These are phyloP conservation scores for Lithophane ornitopus DNA, from an alignment of 2,888 invertebrate genomes.

Conservation along the genomic window DNA sequence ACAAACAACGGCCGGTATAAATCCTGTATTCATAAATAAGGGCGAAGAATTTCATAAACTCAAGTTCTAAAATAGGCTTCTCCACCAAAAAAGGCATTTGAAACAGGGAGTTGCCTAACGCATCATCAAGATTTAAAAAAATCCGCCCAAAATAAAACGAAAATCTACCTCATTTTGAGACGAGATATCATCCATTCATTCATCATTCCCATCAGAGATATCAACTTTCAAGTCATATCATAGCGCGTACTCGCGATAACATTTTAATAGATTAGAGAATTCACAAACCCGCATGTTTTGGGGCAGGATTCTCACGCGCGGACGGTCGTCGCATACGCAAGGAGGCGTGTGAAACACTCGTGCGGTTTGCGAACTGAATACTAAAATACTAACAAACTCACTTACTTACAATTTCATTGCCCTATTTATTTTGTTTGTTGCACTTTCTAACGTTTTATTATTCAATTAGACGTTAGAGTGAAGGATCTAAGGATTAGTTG, in stretches of 20 bases:
- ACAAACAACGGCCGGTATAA: background rate
- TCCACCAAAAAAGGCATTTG: background rate
- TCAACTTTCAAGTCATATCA: constrained; percentile 4
- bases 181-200: too few species aligned
- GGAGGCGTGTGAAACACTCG: constrained; percentile 83
- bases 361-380: constrained; percentile 86
- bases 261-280: constrained; percentile 49
- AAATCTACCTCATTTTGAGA: background rate
- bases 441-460: constrained; percentile 65
- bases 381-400: constrained; percentile 69
- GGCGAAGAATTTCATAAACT: background rate
- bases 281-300: constrained; percentile 73
- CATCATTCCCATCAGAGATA: constrained; percentile 12
- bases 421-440: constrained; percentile 75
- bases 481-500: constrained; percentile 47
- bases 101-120: too few species aligned
- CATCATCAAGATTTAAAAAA: background rate
- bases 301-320: constrained; percentile 80
- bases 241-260: constrained; percentile 24
- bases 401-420: constrained; percentile 86
- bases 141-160: background rate
- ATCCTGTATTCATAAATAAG: background rate
- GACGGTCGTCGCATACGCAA: constrained; percentile 81
- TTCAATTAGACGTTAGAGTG: constrained; percentile 55
- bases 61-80: background rate